Percentiles rank a stretch among this genome's conserved stretches.
phyloP scores from a whole-genome alignment of 1,140 invertebrate genomes.

The Agrypnia vestita region DNA sequence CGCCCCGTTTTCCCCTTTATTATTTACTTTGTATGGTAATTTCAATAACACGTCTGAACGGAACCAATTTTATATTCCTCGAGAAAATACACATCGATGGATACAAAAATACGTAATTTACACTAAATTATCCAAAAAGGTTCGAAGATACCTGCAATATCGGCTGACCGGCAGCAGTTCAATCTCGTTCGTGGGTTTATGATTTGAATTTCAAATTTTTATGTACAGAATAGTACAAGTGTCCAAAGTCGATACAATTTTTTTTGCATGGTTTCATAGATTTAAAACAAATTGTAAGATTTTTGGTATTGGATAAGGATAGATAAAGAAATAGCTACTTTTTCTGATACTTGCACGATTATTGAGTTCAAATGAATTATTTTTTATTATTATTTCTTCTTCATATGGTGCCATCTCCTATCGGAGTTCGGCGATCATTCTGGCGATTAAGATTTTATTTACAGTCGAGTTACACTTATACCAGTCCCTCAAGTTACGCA shows the following conservation, averaged over 20 bases:
- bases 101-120: slow-evolving; percentile 57
- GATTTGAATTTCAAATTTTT: slow-evolving; percentile 60
- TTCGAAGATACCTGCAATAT: slow-evolving; percentile 47
- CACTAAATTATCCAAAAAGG: slow-evolving; percentile 54
- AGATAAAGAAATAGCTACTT: too few relatives aligned
- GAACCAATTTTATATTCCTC: slow-evolving; percentile 57
- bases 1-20: slow-evolving; percentile 32
- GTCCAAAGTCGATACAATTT: neutral
- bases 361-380: too few relatives aligned
- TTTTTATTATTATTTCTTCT: too few relatives aligned
- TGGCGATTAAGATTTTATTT: too few relatives aligned
- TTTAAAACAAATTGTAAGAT: too few relatives aligned
- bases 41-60: slow-evolving; percentile 57
- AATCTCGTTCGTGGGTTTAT: slow-evolving; percentile 21
- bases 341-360: too few relatives aligned
- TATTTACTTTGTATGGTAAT: slow-evolving; percentile 61
- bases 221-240: neutral
- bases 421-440: too few relatives aligned
- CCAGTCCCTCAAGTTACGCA: too few relatives aligned
- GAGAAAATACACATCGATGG: slow-evolving; percentile 29
- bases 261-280: too few relatives aligned
- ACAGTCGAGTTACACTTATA: too few relatives aligned
- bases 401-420: too few relatives aligned
- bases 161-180: slow-evolving; percentile 55
- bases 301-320: too few relatives aligned